phyloP scores from a whole-genome alignment of 1,140 invertebrate species.

The Tetranychus urticae region DNA sequence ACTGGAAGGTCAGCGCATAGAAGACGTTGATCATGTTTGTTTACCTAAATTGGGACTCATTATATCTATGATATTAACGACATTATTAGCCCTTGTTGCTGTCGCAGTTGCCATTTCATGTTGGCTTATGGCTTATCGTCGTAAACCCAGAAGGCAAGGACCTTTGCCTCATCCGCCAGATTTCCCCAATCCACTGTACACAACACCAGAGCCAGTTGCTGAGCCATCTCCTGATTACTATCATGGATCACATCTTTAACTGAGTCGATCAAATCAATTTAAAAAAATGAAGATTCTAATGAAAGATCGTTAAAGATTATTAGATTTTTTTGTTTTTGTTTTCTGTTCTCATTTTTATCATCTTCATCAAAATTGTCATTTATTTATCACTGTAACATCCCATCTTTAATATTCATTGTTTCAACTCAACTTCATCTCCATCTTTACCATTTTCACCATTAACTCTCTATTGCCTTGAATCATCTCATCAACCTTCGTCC shows the following conservation, averaged over 20 bases:
- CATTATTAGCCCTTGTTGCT: constrained; percentile 64
- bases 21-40: constrained; percentile 57
- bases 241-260: background rate
- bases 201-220: constrained; percentile 48
- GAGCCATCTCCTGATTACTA: constrained; percentile 54
- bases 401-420: too few species aligned
- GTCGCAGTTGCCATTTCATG: constrained; percentile 80
- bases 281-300: too few species aligned
- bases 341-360: too few species aligned
- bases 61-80: constrained; percentile 69
- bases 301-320: too few species aligned
- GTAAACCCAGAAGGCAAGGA: constrained; percentile 50
- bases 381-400: too few species aligned
- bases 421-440: too few species aligned
- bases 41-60: constrained; percentile 77
- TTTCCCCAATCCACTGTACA: constrained; percentile 79
- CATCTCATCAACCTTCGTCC: too few species aligned
- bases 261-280: too few species aligned
- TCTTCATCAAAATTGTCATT: too few species aligned
- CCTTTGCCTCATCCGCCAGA: constrained; percentile 77
- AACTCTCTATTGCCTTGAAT: too few species aligned
- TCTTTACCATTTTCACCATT: too few species aligned
- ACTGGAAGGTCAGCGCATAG: constrained; percentile 31
- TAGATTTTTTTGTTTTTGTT: too few species aligned
- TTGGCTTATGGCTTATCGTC: constrained; percentile 72